Evolutionary conservation across 1,140 invertebrate genomes (phyloP).

Genomic region (Sycophila sp.): DNA sequence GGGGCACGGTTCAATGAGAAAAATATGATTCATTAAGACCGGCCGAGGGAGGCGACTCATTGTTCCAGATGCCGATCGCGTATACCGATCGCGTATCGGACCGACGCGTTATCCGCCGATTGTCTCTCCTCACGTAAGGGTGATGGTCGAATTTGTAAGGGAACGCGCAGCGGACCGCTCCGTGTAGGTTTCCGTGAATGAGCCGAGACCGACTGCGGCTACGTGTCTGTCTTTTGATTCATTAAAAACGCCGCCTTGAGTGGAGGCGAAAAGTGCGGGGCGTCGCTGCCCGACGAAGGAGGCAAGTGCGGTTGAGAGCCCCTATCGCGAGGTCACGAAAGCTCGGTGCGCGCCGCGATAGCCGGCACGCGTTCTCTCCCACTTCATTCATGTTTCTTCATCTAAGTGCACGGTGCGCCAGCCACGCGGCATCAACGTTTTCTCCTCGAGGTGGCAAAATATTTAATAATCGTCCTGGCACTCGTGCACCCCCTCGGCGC

Average conservation of each 20-base stretch:
- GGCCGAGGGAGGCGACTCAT: conserved; percentile 43
- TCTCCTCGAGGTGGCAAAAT: too few relatives aligned
- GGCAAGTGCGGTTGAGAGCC: conserved; percentile 56
- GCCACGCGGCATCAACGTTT: too few relatives aligned
- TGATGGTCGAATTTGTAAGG: background rate
- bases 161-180: background rate
- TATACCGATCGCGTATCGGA: background rate
- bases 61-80: background rate
- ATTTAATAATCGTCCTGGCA: too few relatives aligned
- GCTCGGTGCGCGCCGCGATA: conserved; percentile 58
- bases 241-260: too few relatives aligned
- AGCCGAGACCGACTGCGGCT: too few relatives aligned
- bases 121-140: background rate
- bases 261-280: too few relatives aligned
- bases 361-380: conserved; percentile 61
- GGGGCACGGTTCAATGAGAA: conserved; percentile 65
- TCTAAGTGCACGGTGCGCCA: too few relatives aligned
- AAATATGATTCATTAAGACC: conserved; percentile 65
- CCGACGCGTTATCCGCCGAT: background rate
- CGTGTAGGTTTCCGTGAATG: background rate
- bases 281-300: too few relatives aligned
- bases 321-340: conserved; percentile 59
- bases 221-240: background rate
- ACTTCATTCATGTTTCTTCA: conserved; percentile 63
- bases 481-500: too few relatives aligned